Evolutionary conservation across 1,140 invertebrate species (phyloP), one percentile per base, ranked within the genome.

Genomic region (Plutomurus gul): DNA sequence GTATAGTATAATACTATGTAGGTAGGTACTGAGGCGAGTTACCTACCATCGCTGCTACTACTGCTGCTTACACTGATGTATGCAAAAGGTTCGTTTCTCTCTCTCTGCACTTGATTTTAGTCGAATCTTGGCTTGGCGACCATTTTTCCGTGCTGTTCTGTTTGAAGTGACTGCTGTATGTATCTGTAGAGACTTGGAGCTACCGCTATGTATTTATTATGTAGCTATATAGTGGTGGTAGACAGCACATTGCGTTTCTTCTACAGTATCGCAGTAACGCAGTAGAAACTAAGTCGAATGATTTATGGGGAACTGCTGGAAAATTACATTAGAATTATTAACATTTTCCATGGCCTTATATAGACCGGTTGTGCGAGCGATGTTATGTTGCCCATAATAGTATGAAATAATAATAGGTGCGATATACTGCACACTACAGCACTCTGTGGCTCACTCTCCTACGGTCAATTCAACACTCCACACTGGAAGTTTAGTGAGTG

Each of bases 281-380:
- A 65, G 56, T n/a, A 33, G 56, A 65, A 22, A 20, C 37, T 46
- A 72, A 72, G 46, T 46, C 72, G 13, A 18, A 74, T 74, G 72
- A 74, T 74, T 74, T 74, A 74, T 47, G 40, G 43, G 40, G 13
- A 37, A 72, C 70, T 74, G 72, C 72, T 74, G 72, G 72, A 74
- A 72, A 72, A 72, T 72, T 72, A 72, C 70, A 72, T 72, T 72
- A 72, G 72, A 74, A 74, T 74, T 74, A 74, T 74, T 74, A 43
- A 43, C 72, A 74, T 74, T 74, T 65, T 74, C 43, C 33, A 39
- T 46, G 25, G 46, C 72, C 72, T 33, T 74, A 74, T 74, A 74
- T 74, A 74, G 40, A 47, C 27, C 22, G 36, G 39, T 33, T 49
- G 43, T 47, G 72, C 8, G 72, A 74, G 40, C 39, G 70, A 72